Evolutionary conservation across 2,113 vertebrate species (phyloP).

Genomic region (Myiagra hebetior): DNA sequence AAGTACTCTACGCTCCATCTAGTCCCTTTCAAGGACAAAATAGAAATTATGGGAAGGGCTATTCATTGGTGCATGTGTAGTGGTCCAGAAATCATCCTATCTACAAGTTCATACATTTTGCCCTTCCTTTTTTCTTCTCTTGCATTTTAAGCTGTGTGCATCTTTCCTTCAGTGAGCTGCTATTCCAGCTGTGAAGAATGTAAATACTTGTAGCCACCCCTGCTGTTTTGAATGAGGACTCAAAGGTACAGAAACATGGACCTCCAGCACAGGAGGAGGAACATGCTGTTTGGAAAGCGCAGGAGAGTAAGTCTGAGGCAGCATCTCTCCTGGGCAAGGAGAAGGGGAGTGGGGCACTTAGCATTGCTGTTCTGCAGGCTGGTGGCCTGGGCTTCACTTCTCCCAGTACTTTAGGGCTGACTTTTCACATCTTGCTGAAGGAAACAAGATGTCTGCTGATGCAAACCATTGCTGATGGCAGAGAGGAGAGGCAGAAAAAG

Average conservation of each 20-base stretch:
- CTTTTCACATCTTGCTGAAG: neutral
- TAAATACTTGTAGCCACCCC: neutral
- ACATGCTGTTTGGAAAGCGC: neutral
- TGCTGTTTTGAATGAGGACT: neutral
- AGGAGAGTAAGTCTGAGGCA: neutral
- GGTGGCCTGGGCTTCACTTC: neutral
- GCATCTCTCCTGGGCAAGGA: neutral
- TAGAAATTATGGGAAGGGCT: neutral
- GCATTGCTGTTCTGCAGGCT: neutral
- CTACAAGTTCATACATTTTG: neutral
- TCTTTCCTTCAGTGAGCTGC: neutral
- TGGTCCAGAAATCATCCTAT: neutral
- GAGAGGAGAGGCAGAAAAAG: neutral
- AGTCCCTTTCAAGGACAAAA: neutral
- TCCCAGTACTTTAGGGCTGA: neutral
- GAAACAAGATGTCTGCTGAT: neutral
- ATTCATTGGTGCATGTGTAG: fast-evolving
- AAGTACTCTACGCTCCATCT: neutral
- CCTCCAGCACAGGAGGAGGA: neutral
- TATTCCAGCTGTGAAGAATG: neutral
- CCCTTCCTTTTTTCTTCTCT: neutral
- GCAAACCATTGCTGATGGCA: fast-evolving
- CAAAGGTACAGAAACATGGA: neutral
- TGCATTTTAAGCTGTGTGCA: neutral
- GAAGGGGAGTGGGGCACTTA: neutral